Percentiles rank a stretch among this genome's conserved stretches.
Conservation (phyloP, 2,113 vertebrate species). For the Callithrix jacchus region DNA sequence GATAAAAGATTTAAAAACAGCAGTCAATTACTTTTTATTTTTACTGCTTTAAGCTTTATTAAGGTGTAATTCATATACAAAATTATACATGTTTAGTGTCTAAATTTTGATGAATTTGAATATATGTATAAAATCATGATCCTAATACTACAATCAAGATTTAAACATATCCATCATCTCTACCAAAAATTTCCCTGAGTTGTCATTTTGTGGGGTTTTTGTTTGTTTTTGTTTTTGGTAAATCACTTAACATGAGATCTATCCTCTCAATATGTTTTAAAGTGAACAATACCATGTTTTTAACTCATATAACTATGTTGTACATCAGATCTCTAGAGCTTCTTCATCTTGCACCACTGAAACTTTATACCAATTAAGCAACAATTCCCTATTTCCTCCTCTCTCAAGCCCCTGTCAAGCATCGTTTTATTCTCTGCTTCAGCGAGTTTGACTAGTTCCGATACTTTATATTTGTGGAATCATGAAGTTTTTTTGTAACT, state of each 20-base stretch:
- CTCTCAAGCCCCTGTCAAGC: too few relatives aligned
- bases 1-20: background rate
- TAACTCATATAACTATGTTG: background rate
- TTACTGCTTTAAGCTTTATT: background rate
- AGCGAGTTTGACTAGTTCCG: background rate
- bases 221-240: background rate
- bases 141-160: too few relatives aligned
- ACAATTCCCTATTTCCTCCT: background rate
- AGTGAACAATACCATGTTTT: background rate
- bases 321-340: background rate
- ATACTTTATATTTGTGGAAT: background rate
- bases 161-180: background rate
- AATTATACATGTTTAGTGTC: background rate
- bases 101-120: background rate
- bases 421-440: background rate
- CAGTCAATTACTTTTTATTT: background rate
- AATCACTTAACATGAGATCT: background rate
- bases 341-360: background rate
- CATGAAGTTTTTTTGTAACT: too few relatives aligned
- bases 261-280: background rate
- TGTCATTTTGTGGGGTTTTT: background rate
- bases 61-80: background rate
- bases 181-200: too few relatives aligned
- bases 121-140: background rate
- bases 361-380: background rate